These are phyloP conservation scores for Ephialtes manifestator DNA, from an alignment of 2,888 invertebrate genomes.

Conservation along the genomic window DNA sequence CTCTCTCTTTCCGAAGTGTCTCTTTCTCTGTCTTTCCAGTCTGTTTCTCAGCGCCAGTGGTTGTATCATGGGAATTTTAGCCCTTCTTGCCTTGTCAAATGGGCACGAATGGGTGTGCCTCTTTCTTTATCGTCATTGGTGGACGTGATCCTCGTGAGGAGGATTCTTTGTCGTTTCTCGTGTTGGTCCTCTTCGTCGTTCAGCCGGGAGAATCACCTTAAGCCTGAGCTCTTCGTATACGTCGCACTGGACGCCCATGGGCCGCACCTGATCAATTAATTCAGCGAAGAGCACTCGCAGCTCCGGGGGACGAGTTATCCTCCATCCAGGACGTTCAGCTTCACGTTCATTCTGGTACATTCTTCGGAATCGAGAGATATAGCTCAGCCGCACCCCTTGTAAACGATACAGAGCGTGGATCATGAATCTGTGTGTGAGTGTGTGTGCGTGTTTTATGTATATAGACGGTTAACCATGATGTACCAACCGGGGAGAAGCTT, in stretches of 20 bases:
- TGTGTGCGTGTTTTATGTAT: too few species aligned
- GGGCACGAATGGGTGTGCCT: slow-evolving; percentile 32
- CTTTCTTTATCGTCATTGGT: slow-evolving; percentile 60
- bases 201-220: neutral
- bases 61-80: slow-evolving; percentile 69
- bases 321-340: slow-evolving; percentile 20
- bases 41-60: slow-evolving; percentile 53
- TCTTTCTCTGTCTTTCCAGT: slow-evolving; percentile 52
- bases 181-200: neutral
- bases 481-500: slow-evolving; percentile 57
- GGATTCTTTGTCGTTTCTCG: slow-evolving; percentile 17
- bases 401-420: slow-evolving; percentile 1
- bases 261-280: slow-evolving; percentile 72
- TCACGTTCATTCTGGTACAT: slow-evolving; percentile 61
- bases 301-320: neutral
- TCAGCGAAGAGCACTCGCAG: slow-evolving; percentile 28
- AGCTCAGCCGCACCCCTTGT: slow-evolving; percentile 61
- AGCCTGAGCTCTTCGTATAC: slow-evolving; percentile 15
- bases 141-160: slow-evolving; percentile 21
- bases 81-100: slow-evolving; percentile 59
- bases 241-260: slow-evolving; percentile 66
- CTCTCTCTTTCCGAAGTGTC: slow-evolving; percentile 21
- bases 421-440: slow-evolving; percentile 48
- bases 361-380: slow-evolving; percentile 56
- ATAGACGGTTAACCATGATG: neutral